Evolutionary conservation across 2,888 invertebrate genomes (phyloP), one percentile per base, ranked within the genome.

Genomic region (Eristalis intricaria): DNA sequence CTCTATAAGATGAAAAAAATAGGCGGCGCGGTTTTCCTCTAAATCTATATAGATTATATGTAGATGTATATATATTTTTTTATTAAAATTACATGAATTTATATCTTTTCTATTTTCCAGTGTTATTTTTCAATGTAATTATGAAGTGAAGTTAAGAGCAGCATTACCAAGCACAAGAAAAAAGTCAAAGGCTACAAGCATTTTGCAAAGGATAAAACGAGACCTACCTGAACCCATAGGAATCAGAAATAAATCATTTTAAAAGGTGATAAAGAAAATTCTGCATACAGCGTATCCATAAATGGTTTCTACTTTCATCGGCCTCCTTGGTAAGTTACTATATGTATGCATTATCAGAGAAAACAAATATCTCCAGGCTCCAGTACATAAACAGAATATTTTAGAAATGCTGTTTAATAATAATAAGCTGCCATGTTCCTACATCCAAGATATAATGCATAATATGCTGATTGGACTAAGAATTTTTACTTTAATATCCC

Each of bases 291-390:
- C 84, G 88, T 84, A 80, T 88, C 74, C 80, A 89, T 93, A 93
- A 93, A 93, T 93, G 93, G 93, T 93, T 93, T 93, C 93, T 92
- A 93, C 93, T 92, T 93, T 93, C 90, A 93, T 93, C 89, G 92
- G 93, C 90, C 92, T 93, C 91, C 91, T 93, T 91, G 93, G 93
- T 93, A 90, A 89, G 91, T 88, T 29, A 19, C 7, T 81, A 58
- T 64, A 26, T 1, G 7, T 81, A 40, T 64, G 23, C 1, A 70
- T 15, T 2, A 23, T n/a, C 15, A 5, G 1, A 5, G 13, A 29
- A 19, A 7, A 32, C 32, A 56, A 23, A 3, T 29, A 23, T 32
- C 32, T 32, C 4, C 29, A 29, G n/a, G n/a, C n/a, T n/a, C 4
- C 29, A n/a, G 50, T 38, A 22, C 32, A n/a, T 22, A 32, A 19